A percentile compares a stretch with the other conserved stretches of the same genome.
Evolutionary conservation across 35 echinoderm and acorn worm genomes (phyloP).

Genomic region (Holothuria glaberrima): DNA sequence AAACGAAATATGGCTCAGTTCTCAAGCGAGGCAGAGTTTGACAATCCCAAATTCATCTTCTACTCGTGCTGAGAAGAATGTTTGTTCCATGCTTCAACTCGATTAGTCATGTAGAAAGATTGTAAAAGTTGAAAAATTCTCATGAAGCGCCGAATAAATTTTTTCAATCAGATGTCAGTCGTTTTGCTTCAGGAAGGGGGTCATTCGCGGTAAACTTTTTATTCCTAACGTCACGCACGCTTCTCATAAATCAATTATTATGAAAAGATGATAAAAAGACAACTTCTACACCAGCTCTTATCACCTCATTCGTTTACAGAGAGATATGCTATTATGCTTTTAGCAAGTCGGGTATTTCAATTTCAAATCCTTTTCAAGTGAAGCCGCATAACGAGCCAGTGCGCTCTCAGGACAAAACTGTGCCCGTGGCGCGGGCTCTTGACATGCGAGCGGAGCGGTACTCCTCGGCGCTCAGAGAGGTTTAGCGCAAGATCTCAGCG

Average conservation of each 20-base stretch:
- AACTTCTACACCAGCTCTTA: slow-evolving; percentile 32
- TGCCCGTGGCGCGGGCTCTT: slow-evolving; percentile 35
- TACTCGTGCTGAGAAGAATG: too few relatives aligned
- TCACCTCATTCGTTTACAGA: slow-evolving; percentile 1
- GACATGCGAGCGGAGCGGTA: slow-evolving; percentile 33
- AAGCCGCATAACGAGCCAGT: slow-evolving; percentile 21
- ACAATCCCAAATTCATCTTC: too few relatives aligned
- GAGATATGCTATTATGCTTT: slow-evolving; percentile 46
- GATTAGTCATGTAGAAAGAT: too few relatives aligned
- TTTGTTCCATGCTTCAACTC: too few relatives aligned
- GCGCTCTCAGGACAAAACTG: background rate
- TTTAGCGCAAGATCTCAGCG: slow-evolving; percentile 40
- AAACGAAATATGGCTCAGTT: too few relatives aligned
- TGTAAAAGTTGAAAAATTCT: too few relatives aligned
- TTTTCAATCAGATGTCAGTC: background rate
- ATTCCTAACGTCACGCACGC: background rate
- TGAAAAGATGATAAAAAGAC: slow-evolving; percentile 39
- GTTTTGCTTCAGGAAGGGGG: slow-evolving; percentile 39
- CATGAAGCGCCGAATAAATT: too few relatives aligned
- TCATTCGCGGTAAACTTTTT: slow-evolving; percentile 24
- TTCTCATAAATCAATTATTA: slow-evolving; percentile 52
- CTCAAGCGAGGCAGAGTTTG: too few relatives aligned
- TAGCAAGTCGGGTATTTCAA: slow-evolving; percentile 39
- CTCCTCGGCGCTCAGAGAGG: slow-evolving; percentile 32
- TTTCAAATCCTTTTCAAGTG: slow-evolving; percentile 2